Evolutionary conservation across 2,797 vertebrate genomes (phyloP), one percentile per base, ranked within the genome.

Genomic region (Eulemur mongoz): DNA sequence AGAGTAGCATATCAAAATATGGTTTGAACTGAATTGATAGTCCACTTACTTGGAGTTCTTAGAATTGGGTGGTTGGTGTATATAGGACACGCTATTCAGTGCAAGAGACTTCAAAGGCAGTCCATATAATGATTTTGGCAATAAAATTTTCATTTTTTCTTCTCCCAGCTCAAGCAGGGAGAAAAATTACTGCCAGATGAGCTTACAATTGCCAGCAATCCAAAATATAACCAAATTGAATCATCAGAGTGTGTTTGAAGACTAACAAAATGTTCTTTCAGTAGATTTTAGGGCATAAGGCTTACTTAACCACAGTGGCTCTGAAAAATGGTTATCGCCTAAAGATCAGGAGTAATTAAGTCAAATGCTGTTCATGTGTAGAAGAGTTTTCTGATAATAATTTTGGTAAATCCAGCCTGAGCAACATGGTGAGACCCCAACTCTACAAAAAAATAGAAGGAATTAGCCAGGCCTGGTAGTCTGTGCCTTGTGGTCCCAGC

Each of bases 151-250:
- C 95, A 94, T 92, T 98, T 97, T 94, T 75, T 65, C 30, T 48
- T 97, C 78, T 97, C 89, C 80, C 63, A 97, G 59, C n/a, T 89
- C 57, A 84, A 97, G 73, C 30, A 95, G 85, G 96, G 76, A 98
- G 94, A 84, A 98, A 97, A 98, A 98, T 98, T 76, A 98, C 93
- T 98, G 89, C 97, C 97, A 98, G 59, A 95, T 97, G 98, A 98
- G 12, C 23, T 81, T 96, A 72, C 20, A 97, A 84, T 97, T 97
- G 92, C 96, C 52, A 95, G 43, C 30, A 72, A 89, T 96, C 82
- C 91, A 96, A 92, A 98, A 96, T 35, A 50, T 96, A 94, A 96
- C 91, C 93, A 97, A 86, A 90, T 90, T 85, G 76, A 61, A 90
- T 94, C 95, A 85, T 94, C 27, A 73, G 45, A 57, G 25, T 61